phyloP scores from a whole-genome alignment of 2,113 vertebrate species.

The Piliocolobus tephrosceles region DNA sequence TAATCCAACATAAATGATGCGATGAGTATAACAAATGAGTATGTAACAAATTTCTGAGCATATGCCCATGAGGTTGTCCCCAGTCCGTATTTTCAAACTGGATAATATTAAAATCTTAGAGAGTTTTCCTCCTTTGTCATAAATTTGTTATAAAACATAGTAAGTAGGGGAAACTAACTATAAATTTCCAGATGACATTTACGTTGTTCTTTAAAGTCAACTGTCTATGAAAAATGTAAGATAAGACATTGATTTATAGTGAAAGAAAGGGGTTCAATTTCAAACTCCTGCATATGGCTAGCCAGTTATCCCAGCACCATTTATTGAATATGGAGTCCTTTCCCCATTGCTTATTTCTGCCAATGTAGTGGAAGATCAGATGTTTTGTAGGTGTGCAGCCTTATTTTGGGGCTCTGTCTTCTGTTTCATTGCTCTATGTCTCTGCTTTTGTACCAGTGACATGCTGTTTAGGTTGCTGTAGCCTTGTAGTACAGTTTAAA shows the following conservation, averaged over 20 bases:
- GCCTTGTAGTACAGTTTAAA: too few relatives aligned
- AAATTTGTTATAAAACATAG: slow-evolving; percentile 30
- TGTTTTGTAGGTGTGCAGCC: too few relatives aligned
- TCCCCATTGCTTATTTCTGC: too few relatives aligned
- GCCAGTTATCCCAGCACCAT: too few relatives aligned
- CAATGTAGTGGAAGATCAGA: too few relatives aligned
- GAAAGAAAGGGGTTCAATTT: too few relatives aligned
- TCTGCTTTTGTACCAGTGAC: too few relatives aligned
- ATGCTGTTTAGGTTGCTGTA: too few relatives aligned
- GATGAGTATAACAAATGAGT: not conserved
- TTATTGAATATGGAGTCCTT: too few relatives aligned
- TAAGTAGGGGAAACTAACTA: not conserved
- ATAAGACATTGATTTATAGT: not conserved
- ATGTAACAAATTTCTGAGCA: not conserved
- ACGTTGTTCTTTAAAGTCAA: slow-evolving; percentile 9
- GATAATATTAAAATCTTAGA: not conserved
- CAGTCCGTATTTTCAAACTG: not conserved
- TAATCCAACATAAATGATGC: not conserved
- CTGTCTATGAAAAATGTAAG: not conserved
- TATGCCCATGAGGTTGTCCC: not conserved
- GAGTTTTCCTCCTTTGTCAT: not conserved
- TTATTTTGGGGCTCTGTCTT: too few relatives aligned
- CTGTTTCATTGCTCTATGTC: too few relatives aligned
- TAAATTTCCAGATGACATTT: not conserved
- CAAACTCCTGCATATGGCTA: too few relatives aligned